phyloP scores from a whole-genome alignment of 2,113 vertebrate genomes.

The Chloroceryle aenea region DNA sequence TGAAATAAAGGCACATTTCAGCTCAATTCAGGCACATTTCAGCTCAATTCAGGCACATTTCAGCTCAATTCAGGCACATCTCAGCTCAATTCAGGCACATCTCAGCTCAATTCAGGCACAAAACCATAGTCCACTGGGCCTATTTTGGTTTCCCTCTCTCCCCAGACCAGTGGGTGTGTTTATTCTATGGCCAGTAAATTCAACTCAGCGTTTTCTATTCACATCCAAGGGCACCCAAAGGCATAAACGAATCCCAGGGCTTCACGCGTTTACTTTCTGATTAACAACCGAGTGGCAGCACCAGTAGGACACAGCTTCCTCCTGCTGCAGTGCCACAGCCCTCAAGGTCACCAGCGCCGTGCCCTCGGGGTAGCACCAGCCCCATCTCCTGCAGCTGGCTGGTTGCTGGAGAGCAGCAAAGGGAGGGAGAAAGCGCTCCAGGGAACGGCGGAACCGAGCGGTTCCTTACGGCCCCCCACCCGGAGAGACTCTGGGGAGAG shows the following conservation, averaged over 20 bases:
- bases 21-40: neutral
- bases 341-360: neutral
- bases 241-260: neutral
- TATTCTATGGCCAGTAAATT: neutral
- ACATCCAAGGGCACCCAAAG: neutral
- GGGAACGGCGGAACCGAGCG: neutral
- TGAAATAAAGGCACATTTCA: neutral
- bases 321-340: neutral
- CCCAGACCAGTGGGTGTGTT: neutral
- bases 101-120: neutral
- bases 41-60: neutral
- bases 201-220: neutral
- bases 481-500: neutral
- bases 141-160: neutral
- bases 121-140: accelerated
- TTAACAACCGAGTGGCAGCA: neutral
- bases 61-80: neutral
- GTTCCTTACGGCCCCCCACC: neutral
- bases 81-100: neutral
- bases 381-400: neutral
- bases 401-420: neutral
- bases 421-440: neutral
- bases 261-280: neutral
- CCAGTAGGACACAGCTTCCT: neutral
- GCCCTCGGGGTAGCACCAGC: neutral